Conservation (phyloP, 2,888 invertebrate genomes). For the Caenorhabditis imperialis region DNA sequence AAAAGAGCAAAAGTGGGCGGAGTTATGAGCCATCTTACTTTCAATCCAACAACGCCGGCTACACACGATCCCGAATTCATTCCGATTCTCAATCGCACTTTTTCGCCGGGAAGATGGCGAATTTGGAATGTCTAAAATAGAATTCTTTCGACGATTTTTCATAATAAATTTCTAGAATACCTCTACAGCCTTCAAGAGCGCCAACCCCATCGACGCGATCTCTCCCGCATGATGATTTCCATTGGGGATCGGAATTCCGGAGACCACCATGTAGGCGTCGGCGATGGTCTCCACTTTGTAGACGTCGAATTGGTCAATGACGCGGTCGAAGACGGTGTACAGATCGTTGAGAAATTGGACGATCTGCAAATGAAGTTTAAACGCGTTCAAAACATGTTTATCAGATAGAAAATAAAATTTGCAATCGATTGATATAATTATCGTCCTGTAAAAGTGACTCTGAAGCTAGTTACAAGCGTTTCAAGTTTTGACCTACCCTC, state of each 20-base stretch:
- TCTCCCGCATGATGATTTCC: conserved; percentile 66
- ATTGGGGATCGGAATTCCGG: conserved; percentile 62
- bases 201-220: conserved; percentile 69
- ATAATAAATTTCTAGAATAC: conserved; percentile 31
- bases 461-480: too few species aligned
- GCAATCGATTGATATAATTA: too few species aligned
- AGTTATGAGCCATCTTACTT: too few species aligned
- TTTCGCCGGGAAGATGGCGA: conserved; percentile 63
- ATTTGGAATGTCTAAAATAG: conserved; percentile 57
- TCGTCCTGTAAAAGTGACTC: too few species aligned
- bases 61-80: conserved; percentile 63
- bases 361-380: too few species aligned
- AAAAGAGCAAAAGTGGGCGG: too few species aligned
- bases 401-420: too few species aligned
- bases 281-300: conserved; percentile 70
- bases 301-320: conserved; percentile 66
- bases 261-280: conserved; percentile 66
- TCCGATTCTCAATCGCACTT: conserved; percentile 63
- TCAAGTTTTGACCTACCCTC: too few species aligned
- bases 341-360: conserved; percentile 68
- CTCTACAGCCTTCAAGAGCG: conserved; percentile 73
- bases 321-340: conserved; percentile 63
- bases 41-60: conserved; percentile 65
- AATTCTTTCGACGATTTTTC: background rate
- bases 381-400: too few species aligned